These are phyloP conservation scores for Cylindroiulus punctatus DNA, from an alignment of 2,888 invertebrate genomes.

Conservation along the genomic window DNA sequence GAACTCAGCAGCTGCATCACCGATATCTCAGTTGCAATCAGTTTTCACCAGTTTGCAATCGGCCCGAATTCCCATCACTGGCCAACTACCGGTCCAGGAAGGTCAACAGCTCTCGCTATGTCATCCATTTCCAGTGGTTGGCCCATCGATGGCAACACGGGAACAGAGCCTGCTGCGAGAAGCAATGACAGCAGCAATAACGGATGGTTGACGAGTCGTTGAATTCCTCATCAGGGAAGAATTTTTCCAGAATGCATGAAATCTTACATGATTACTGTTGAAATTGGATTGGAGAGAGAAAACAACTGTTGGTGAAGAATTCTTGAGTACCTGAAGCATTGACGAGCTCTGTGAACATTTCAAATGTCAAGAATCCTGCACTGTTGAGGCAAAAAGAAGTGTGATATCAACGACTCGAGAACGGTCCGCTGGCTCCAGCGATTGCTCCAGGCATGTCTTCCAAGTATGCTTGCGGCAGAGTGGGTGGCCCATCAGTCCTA, in stretches of 20 bases:
- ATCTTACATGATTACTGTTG: too few species aligned
- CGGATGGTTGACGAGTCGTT: neutral
- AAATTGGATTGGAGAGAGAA: too few species aligned
- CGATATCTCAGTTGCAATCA: too few species aligned
- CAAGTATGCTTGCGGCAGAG: neutral
- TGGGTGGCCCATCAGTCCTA: neutral
- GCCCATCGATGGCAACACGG: neutral
- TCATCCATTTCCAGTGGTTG: too few species aligned
- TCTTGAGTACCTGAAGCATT: neutral
- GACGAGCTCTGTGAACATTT: neutral
- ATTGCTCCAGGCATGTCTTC: neutral
- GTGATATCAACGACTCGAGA: neutral
- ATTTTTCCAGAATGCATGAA: too few species aligned
- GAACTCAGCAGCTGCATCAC: too few species aligned
- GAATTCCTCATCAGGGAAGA: neutral
- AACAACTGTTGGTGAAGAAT: neutral
- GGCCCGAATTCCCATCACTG: neutral
- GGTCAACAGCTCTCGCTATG: neutral
- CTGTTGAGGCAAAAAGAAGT: neutral
- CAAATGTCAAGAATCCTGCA: too few species aligned
- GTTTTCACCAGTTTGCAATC: too few species aligned
- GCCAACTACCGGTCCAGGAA: neutral
- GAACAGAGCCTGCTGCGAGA: neutral
- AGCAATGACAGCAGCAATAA: neutral
- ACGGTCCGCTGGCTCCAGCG: neutral